Evolutionary conservation across 1,140 invertebrate species (phyloP).

Genomic region (Planococcus citri): DNA sequence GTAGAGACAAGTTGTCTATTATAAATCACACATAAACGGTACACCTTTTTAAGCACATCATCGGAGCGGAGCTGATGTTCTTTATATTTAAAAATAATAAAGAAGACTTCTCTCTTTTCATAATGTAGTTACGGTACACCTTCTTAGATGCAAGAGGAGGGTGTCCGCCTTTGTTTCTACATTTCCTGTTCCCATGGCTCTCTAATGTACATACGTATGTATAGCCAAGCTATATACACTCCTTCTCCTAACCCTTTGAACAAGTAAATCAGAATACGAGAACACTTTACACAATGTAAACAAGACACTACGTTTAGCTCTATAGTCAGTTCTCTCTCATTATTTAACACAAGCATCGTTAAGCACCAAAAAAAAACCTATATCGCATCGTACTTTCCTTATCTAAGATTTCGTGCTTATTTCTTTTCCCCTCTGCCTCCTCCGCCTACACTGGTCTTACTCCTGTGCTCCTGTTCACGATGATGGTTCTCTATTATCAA

Average conservation of each 20-base stretch:
- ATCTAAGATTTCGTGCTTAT: background rate
- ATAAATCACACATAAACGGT: background rate
- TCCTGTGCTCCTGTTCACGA: too few relatives aligned
- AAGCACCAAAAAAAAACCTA: background rate
- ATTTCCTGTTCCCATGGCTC: slow-evolving; percentile 18
- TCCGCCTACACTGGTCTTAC: too few relatives aligned
- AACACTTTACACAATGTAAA: slow-evolving; percentile 20
- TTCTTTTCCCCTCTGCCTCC: background rate
- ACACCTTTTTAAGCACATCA: background rate
- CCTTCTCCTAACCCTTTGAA: slow-evolving; percentile 10
- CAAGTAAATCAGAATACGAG: slow-evolving; percentile 15
- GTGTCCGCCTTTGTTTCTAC: slow-evolving; percentile 16
- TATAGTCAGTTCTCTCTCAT: slow-evolving; percentile 1
- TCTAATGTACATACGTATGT: slow-evolving; percentile 15
- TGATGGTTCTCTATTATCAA: too few relatives aligned
- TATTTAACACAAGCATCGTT: slow-evolving; percentile 11
- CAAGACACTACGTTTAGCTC: slow-evolving; percentile 9
- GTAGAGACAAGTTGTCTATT: background rate
- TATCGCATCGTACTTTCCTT: slow-evolving; percentile 7
- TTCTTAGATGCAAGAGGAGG: slow-evolving; percentile 10
- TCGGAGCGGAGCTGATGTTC: background rate
- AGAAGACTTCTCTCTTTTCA: slow-evolving; percentile 14
- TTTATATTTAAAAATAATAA: slow-evolving; percentile 17
- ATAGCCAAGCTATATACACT: too few relatives aligned
- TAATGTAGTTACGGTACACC: background rate